A percentile compares a stretch with the other conserved stretches of the same genome.
Evolutionary conservation across 2,113 vertebrate species (phyloP).

Genomic region (Heterotilapia buettikoferi): DNA sequence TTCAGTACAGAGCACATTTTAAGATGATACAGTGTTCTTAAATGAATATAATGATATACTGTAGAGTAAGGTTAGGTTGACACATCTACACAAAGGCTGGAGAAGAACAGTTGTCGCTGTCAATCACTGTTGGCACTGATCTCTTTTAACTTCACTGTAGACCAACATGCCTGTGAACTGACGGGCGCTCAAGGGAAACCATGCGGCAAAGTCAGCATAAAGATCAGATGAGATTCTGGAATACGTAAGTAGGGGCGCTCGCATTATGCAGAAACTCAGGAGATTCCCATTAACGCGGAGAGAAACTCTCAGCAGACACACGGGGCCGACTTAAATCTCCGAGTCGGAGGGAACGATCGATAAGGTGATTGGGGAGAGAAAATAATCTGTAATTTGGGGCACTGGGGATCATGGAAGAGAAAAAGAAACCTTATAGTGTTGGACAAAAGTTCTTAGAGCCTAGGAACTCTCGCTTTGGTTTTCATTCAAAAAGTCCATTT

Average conservation of each 20-base stretch:
- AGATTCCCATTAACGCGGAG: slow-evolving; percentile 19
- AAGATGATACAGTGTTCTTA: not conserved
- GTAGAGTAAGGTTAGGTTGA: not conserved
- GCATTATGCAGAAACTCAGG: slow-evolving; percentile 1
- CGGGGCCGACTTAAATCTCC: slow-evolving; percentile 21
- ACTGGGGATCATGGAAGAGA: slow-evolving; percentile 6
- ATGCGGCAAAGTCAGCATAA: slow-evolving; percentile 28
- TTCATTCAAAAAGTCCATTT: slow-evolving; percentile 29
- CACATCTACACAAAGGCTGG: slow-evolving; percentile 2
- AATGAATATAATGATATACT: slow-evolving; percentile 15
- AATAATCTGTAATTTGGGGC: slow-evolving; percentile 49
- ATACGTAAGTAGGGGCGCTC: not conserved
- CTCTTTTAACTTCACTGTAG: slow-evolving; percentile 29
- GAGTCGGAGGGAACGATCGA: slow-evolving; percentile 16
- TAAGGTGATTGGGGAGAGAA: slow-evolving; percentile 30
- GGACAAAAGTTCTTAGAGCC: slow-evolving; percentile 10
- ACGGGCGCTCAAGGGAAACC: slow-evolving; percentile 7
- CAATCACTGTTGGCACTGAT: slow-evolving; percentile 48
- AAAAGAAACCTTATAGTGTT: not conserved
- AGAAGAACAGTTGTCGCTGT: slow-evolving; percentile 16
- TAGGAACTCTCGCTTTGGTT: not conserved
- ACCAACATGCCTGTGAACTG: slow-evolving; percentile 22
- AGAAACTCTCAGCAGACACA: slow-evolving; percentile 9
- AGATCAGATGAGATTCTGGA: slow-evolving; percentile 1
- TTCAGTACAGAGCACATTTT: not conserved